Conservation (phyloP, 2,113 vertebrate species). For the Polypterus bichir region DNA sequence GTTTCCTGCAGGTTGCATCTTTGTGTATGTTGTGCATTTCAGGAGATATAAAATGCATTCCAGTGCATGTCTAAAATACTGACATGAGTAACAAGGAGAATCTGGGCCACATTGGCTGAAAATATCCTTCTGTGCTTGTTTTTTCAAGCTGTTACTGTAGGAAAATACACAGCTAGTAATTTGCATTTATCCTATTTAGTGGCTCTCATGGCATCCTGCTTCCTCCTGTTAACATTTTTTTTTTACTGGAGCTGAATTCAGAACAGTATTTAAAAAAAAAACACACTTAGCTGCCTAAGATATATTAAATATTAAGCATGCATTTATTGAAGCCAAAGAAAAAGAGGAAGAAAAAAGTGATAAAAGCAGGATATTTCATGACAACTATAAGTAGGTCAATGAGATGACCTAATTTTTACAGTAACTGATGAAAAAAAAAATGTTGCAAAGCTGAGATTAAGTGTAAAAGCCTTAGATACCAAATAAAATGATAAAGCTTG, state of each 20-base stretch:
- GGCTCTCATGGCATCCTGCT: background rate
- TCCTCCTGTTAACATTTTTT: slow-evolving; percentile 5
- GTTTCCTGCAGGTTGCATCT: no score
- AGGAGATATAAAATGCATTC: no score
- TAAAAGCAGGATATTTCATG: slow-evolving; percentile 35
- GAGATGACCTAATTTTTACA: slow-evolving; percentile 35
- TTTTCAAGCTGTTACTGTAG: no score
- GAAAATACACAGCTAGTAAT: background rate
- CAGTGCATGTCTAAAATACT: no score
- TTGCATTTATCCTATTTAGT: background rate
- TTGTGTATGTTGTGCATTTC: no score
- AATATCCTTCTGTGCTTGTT: no score
- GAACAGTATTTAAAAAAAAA: background rate
- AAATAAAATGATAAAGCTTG: slow-evolving; percentile 16
- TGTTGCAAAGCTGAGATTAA: slow-evolving; percentile 43
- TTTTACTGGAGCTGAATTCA: slow-evolving; percentile 1
- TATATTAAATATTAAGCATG: slow-evolving; percentile 5
- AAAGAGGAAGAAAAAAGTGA: slow-evolving; percentile 24
- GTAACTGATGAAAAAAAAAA: slow-evolving; percentile 27
- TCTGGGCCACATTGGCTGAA: no score
- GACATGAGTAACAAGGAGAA: no score
- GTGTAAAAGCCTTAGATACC: slow-evolving; percentile 23
- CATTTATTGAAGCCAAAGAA: slow-evolving; percentile 18
- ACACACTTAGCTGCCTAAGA: background rate
- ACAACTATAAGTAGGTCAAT: slow-evolving; percentile 48